phyloP scores from a whole-genome alignment of 1,140 invertebrate genomes.

The Cherax destructor region DNA sequence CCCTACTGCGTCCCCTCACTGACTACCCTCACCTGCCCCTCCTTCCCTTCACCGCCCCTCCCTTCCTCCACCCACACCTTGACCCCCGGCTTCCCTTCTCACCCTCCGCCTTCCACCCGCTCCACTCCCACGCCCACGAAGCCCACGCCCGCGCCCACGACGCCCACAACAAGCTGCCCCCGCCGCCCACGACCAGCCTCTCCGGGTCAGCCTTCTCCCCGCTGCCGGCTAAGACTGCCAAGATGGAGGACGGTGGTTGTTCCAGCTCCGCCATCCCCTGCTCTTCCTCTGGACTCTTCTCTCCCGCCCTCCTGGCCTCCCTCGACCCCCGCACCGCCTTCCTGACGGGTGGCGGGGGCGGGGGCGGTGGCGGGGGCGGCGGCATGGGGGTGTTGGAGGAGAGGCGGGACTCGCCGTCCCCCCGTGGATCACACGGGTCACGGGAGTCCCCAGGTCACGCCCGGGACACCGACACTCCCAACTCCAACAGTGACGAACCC shows the following conservation, averaged over 20 bases:
- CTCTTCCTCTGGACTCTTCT: constrained; percentile 74
- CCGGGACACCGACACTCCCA: constrained; percentile 77
- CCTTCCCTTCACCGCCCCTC: constrained; percentile 65
- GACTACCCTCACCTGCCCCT: constrained; percentile 68
- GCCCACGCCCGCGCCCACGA: constrained; percentile 36
- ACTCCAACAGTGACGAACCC: constrained; percentile 76
- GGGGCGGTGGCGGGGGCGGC: constrained; percentile 75
- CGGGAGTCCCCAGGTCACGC: constrained; percentile 69
- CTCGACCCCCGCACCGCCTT: constrained; percentile 83
- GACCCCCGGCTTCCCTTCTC: constrained; percentile 67
- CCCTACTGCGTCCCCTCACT: constrained; percentile 65
- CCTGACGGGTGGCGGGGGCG: constrained; percentile 77
- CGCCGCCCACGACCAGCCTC: constrained; percentile 33
- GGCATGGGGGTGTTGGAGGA: constrained; percentile 72
- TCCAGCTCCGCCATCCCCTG: constrained; percentile 52
- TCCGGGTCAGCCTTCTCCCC: constrained; percentile 69
- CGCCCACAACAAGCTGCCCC: constrained; percentile 25
- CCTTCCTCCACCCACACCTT: constrained; percentile 67
- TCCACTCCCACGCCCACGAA: constrained; percentile 56
- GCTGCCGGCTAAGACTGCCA: constrained; percentile 64
- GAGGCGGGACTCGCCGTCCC: constrained; percentile 73
- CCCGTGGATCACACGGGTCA: constrained; percentile 74
- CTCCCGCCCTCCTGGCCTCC: constrained; percentile 83
- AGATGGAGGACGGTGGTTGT: constrained; percentile 59
- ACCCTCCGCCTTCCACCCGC: constrained; percentile 67